Evolutionary conservation across 2,797 vertebrate genomes (phyloP), one percentile per base, ranked within the genome.

Genomic region (Enteromius radiatus): DNA sequence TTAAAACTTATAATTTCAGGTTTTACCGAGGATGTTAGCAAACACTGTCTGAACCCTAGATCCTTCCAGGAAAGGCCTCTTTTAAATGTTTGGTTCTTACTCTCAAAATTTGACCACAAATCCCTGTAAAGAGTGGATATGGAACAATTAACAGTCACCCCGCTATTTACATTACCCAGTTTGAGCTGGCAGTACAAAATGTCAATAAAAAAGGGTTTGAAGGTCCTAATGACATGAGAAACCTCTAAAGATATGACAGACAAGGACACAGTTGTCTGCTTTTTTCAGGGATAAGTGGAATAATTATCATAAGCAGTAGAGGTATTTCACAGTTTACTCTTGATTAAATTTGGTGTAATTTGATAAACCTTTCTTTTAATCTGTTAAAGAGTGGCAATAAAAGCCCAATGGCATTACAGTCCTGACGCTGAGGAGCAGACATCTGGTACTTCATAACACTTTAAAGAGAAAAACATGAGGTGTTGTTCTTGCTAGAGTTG

Each of bases 71-170:
- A 65, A 74, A 81, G 59, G 56, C 4, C 56, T 54, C 15, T 74
- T 5, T 59, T 59, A 26, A 38, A 86, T 87, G 88, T 88, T 83
- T 86, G 87, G 91, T 89, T 88, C 73, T 85, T 69, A 81, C 81
- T 73, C 56, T 26, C 69, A 80, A 45, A 84, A 74, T 76, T 75
- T 14, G 38, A 89, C 91, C 90, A 75, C 88, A 90, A 83, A 88
- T 56, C 61, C 88, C 85, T 88, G 85, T 92, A 93, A 93, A 92
- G 83, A 47, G 76, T 67, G 90, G 88, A 89, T 59, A 47, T 81
- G 87, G 80, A 82, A 59, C 85, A 85, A 91, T 92, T 89, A 92
- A 90, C 77, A 80, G 76, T 76, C 81, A 85, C 80, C 43, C 28
- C 31, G 8, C 7, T 63, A 63, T 80, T 71, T 80, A 38, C 56